These are phyloP conservation scores for Hemibagrus guttatus DNA, from an alignment of 2,797 vertebrate species.

Conservation along the genomic window DNA sequence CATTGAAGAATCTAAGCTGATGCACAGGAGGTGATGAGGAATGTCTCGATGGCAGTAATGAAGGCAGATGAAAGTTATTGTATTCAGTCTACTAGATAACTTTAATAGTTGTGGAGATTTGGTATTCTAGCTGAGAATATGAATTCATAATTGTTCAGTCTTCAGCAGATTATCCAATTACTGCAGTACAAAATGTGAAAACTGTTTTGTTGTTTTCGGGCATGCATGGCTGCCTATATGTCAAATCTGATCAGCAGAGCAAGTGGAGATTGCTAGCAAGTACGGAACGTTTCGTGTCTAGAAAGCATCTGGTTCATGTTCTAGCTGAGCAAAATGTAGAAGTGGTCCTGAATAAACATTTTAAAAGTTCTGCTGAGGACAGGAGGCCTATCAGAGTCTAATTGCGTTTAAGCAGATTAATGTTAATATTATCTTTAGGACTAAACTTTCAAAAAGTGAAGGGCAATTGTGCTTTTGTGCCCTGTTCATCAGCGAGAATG, in stretches of 20 bases:
- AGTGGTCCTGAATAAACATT: background rate
- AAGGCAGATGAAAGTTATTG: background rate
- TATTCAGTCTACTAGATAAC: background rate
- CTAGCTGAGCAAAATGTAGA: background rate
- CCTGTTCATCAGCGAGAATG: background rate
- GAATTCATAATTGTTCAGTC: background rate
- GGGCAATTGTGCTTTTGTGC: background rate
- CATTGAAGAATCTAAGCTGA: background rate
- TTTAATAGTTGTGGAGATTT: background rate
- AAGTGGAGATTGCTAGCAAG: background rate
- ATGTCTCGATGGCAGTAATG: background rate
- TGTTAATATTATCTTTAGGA: background rate
- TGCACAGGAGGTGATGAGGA: background rate
- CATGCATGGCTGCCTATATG: background rate
- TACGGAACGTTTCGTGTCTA: background rate
- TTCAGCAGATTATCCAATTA: background rate
- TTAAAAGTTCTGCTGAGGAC: background rate
- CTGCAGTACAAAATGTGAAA: conserved; percentile 6
- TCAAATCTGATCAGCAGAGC: background rate
- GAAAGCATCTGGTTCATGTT: background rate
- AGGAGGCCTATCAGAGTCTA: background rate
- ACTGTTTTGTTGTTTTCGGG: conserved; percentile 4
- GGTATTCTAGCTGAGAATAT: background rate
- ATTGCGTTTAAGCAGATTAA: background rate
- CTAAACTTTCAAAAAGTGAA: background rate